Base-by-base conservation (phyloP, 2,888 invertebrate genomes). In the Rotaria macrura region DNA sequence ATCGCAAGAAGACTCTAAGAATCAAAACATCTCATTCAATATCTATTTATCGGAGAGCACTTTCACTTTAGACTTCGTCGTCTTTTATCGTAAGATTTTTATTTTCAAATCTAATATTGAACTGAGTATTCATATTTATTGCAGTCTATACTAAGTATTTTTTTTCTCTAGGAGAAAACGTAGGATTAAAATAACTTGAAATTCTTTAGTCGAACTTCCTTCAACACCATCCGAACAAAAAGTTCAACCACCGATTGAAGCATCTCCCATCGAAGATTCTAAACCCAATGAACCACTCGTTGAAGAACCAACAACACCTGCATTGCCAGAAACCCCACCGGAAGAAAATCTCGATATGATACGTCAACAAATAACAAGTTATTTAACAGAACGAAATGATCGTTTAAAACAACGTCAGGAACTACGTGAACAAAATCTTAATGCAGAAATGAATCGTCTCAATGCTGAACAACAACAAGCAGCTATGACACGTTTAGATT, bases 301-400 rank as follows among this genome's bases (percentile, higher is more conserved):
- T n/a, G 79, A 79, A 79, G 79, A 40, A 79, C 2, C 14, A 43
- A 9, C 40, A 23, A 0, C 20, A 1, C 34, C 29, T 17, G 0
- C 29, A 1, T 9, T 43, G 10, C 74, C 40, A 2, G 25, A n/a
- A 79, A 25, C 79, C 43, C 43, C 40, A 10, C 79, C 79, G 0
- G 40, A 43, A 43, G 79, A 79, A 79, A 79, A 79, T 79, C 40
- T 79, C 43, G 79, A 79, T 43, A n/a, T 43, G 5, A 23, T 79
- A 43, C 79, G 72, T n/a, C 49, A 49, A 14, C 85, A 83, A 54
- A 9, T 86, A 14, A 47, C 65, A n/a, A 57, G 17, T 25, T 86
- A 84, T 49, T 74, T 86, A 17, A 29, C n/a, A 6, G 86, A 86
- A 52, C 84, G 84, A 52, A 47, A 55, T 43, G 86, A 86, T 38